Evolutionary conservation across 2,888 invertebrate genomes (phyloP).

Genomic region (Phymatocera aterrima): DNA sequence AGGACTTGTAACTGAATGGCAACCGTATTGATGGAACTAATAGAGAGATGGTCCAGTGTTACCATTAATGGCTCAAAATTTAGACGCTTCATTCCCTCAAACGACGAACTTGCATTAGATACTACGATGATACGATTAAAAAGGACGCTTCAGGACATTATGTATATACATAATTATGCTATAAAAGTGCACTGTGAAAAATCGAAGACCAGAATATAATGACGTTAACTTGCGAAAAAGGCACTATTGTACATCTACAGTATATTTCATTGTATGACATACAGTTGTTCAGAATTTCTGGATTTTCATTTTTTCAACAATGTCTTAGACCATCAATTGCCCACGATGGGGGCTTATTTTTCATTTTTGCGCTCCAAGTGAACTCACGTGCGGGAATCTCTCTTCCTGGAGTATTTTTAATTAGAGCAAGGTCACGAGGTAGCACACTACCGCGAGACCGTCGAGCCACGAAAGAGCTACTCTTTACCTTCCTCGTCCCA

Average conservation of each 20-base stretch:
- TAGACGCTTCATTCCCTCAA: constrained; percentile 3
- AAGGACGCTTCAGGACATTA: not conserved
- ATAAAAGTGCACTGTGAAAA: not conserved
- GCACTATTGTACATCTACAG: too few species aligned
- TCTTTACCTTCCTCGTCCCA: constrained; percentile 21
- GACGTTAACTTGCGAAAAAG: too few species aligned
- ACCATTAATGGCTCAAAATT: constrained; percentile 26
- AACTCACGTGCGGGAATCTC: constrained; percentile 8
- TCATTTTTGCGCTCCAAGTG: constrained; percentile 1
- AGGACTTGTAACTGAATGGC: constrained; percentile 29
- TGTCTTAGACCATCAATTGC: not conserved
- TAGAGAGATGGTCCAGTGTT: not conserved
- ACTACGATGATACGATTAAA: not conserved
- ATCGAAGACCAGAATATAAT: not conserved
- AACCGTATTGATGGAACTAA: constrained; percentile 19
- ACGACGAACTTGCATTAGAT: not conserved
- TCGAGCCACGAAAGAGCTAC: constrained; percentile 33
- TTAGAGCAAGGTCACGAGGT: constrained; percentile 40
- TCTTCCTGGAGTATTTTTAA: constrained; percentile 29
- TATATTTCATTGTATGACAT: too few species aligned
- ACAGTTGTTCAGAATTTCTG: too few species aligned
- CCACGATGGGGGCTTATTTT: not conserved
- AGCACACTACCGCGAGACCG: constrained; percentile 19
- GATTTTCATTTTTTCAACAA: not conserved
- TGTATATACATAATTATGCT: not conserved